Conservation (phyloP, 1,140 invertebrate species). For the Halyomorpha halys region DNA sequence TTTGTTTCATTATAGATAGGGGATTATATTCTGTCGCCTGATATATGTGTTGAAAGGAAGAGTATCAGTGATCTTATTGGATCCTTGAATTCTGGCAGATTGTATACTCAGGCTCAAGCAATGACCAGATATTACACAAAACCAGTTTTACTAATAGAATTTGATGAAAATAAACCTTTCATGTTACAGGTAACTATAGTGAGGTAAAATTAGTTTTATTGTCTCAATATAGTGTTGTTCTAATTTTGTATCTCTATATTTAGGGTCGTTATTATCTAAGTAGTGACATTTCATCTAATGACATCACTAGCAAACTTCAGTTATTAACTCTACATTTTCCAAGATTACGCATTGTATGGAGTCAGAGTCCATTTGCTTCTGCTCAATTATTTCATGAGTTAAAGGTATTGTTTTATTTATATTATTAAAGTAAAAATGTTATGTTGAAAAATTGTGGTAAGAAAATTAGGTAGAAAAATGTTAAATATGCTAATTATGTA, state of each 20-base stretch:
- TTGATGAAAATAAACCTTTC: slow-evolving; percentile 89
- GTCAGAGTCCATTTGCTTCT: slow-evolving; percentile 85
- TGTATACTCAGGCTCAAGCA: slow-evolving; percentile 87
- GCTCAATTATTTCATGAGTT: slow-evolving; percentile 90
- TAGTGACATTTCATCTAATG: slow-evolving; percentile 59
- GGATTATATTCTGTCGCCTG: slow-evolving; percentile 94
- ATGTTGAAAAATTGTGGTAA: too few species aligned
- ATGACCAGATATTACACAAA: slow-evolving; percentile 82
- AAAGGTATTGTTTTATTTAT: slow-evolving; percentile 42
- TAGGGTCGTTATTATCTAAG: slow-evolving; percentile 71
- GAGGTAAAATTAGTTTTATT: too few species aligned
- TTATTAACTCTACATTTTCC: slow-evolving; percentile 93
- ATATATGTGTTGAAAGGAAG: slow-evolving; percentile 94
- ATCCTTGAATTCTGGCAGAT: slow-evolving; percentile 84
- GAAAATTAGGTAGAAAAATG: too few species aligned
- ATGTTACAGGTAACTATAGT: slow-evolving; percentile 57
- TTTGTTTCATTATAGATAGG: slow-evolving; percentile 55
- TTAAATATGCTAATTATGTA: too few species aligned
- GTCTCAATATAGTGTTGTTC: not conserved
- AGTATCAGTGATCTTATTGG: slow-evolving; percentile 95
- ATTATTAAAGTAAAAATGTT: too few species aligned
- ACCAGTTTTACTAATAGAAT: slow-evolving; percentile 91
- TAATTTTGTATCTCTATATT: slow-evolving; percentile 30
- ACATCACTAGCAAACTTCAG: slow-evolving; percentile 68
- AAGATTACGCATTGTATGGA: slow-evolving; percentile 85